phyloP scores from a whole-genome alignment of 2,113 vertebrate species.

The Aleadryas rufinucha region DNA sequence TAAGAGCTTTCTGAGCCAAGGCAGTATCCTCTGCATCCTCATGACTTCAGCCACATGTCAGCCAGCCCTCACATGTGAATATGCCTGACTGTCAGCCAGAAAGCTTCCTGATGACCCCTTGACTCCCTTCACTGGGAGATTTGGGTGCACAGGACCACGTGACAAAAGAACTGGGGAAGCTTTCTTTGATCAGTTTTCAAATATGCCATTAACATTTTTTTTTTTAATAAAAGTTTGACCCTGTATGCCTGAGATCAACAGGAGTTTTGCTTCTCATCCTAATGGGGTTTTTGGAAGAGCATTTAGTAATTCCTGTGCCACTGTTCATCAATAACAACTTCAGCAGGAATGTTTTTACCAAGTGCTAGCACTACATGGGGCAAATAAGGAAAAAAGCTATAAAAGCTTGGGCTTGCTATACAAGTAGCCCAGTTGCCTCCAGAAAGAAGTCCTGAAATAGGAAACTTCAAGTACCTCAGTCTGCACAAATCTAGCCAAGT shows the following conservation, averaged over 20 bases:
- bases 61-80: background rate
- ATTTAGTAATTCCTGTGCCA: background rate
- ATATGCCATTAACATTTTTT: background rate
- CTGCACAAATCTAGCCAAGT: background rate
- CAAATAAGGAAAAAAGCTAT: background rate
- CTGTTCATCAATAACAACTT: background rate
- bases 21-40: background rate
- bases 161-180: background rate
- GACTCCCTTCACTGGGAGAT: background rate
- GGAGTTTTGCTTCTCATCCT: background rate
- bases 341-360: background rate
- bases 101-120: background rate
- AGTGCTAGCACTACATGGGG: background rate
- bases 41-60: constrained; percentile 8
- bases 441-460: background rate
- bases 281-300: background rate
- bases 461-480: background rate
- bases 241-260: background rate
- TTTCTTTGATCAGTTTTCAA: constrained; percentile 8
- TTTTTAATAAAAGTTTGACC: background rate
- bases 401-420: background rate
- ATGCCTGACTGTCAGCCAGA: background rate
- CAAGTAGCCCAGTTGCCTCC: background rate
- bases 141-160: background rate
- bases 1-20: constrained; percentile 25